A percentile compares a stretch with the other conserved stretches of the same genome.
Evolutionary conservation across 2,888 invertebrate genomes (phyloP).

Genomic region (Caenorhabditis plicata): DNA sequence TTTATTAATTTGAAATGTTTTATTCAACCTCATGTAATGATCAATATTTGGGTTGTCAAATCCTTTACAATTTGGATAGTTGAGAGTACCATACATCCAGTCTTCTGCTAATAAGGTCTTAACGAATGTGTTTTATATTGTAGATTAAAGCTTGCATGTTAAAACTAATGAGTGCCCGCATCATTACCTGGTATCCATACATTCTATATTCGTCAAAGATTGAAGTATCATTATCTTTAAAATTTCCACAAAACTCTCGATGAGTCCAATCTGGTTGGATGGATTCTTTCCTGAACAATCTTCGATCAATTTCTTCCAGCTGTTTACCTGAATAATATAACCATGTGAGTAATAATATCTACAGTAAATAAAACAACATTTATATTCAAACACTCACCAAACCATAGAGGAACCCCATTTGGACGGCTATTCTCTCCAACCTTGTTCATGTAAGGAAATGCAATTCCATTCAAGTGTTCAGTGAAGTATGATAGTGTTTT

Average conservation of each 20-base stretch:
- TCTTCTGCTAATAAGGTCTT: constrained; percentile 48
- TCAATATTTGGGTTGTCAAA: constrained; percentile 41
- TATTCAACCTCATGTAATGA: constrained; percentile 45
- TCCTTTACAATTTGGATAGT: constrained; percentile 50
- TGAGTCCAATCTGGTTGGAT: constrained; percentile 19
- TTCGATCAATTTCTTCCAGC: constrained; percentile 25
- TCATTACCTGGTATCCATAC: constrained; percentile 26
- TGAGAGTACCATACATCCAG: constrained; percentile 49
- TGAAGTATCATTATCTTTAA: constrained; percentile 33
- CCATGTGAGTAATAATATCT: background rate
- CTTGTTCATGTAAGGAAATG: constrained; percentile 52
- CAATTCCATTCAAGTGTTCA: constrained; percentile 39
- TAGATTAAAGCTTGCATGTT: background rate
- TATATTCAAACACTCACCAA: constrained; percentile 16
- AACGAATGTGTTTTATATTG: background rate
- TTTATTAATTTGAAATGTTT: background rate
- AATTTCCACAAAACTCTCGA: constrained; percentile 31
- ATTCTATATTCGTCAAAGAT: constrained; percentile 35
- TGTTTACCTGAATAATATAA: constrained; percentile 24
- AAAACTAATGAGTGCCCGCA: background rate
- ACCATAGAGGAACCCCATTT: constrained; percentile 48
- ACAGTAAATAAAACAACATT: no score
- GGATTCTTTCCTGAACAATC: constrained; percentile 12
- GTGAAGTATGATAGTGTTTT: constrained; percentile 34
- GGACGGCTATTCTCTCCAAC: constrained; percentile 50